Conservation (phyloP, 2,888 invertebrate genomes). For the Rugalucina vietnamica region DNA sequence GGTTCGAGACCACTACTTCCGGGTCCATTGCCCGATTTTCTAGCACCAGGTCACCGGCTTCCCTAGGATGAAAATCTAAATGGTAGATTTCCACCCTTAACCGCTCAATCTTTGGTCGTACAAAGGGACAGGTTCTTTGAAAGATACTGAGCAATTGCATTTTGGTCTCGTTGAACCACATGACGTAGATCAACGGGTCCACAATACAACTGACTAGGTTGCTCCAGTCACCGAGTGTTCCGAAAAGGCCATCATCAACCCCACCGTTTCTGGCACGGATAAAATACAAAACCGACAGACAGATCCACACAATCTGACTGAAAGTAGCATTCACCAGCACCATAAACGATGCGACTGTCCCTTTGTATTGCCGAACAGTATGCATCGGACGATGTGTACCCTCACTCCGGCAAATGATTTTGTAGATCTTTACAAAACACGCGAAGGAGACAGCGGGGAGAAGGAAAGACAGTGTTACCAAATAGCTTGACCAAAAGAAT, state of each 20-base stretch:
- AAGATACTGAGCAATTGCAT: too few relatives aligned
- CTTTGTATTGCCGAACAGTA: background rate
- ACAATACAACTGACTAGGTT: background rate
- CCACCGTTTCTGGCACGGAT: background rate
- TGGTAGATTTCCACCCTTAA: too few relatives aligned
- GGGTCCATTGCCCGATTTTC: too few relatives aligned
- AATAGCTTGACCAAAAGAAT: background rate
- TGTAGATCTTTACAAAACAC: background rate
- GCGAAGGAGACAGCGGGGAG: background rate
- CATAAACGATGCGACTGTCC: background rate
- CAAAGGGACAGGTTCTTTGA: too few relatives aligned
- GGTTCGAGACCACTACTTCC: too few relatives aligned
- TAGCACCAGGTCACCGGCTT: too few relatives aligned
- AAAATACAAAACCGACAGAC: background rate
- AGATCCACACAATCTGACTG: background rate
- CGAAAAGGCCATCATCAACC: background rate
- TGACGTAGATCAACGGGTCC: background rate
- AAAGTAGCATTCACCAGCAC: background rate
- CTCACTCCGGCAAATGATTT: background rate
- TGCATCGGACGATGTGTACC: background rate
- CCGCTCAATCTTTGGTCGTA: too few relatives aligned
- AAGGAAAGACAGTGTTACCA: background rate
- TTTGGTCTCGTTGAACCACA: too few relatives aligned
- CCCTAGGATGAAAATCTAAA: too few relatives aligned
- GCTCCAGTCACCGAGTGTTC: background rate